Base-by-base conservation (phyloP, 2,113 vertebrate species). In the Cynoglossus semilaevis region DNA sequence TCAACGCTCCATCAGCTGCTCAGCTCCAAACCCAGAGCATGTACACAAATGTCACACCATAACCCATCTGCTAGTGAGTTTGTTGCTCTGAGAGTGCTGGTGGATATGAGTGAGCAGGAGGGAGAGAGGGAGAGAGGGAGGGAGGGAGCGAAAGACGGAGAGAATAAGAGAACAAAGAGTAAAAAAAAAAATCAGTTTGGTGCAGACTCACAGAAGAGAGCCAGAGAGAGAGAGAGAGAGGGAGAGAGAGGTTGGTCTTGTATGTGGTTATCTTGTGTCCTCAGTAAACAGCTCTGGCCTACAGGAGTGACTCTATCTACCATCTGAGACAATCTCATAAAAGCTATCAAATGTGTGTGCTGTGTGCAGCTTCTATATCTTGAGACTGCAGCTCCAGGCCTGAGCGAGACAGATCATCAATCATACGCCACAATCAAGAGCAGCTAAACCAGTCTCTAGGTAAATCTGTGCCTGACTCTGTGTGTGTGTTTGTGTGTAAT, bases 341-440 rank as follows among this genome's bases (percentile, higher is more conserved):
- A 78, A 75, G 58, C 55, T 67, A 66, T 58, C 53, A 70, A 74
- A 63, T 65, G 48, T 63, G 65, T 56, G 41, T 14, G 44, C 11
- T 0, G 49, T 17, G 66, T 61, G 17, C 38, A 49, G 45, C 34
- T 58, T 62, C 50, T 50, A 44, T 67, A 60, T 77, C 45, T 64
- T 44, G 17, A 53, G 58, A 55, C 48, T 56, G 66, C 52, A 45
- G 77, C 73, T 63, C 17, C 47, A 13, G 59, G 63, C 41, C 41
- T 51, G 38, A 65, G 63, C 36, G 44, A 74, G 45, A 54, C 71
- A 62, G 44, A 51, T 53, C 56, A 75, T 73, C 77, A 82, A 74
- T 85, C 78, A 76, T 38, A 38, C 46, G 55, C 7, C 7, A 58
- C 70, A 80, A 77, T 77, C 58, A 67, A 82, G 61, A 42, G 50